Percentiles rank a stretch among this genome's conserved stretches.
phyloP scores from a whole-genome alignment of 2,113 vertebrate genomes.

The Agelaius tricolor region DNA sequence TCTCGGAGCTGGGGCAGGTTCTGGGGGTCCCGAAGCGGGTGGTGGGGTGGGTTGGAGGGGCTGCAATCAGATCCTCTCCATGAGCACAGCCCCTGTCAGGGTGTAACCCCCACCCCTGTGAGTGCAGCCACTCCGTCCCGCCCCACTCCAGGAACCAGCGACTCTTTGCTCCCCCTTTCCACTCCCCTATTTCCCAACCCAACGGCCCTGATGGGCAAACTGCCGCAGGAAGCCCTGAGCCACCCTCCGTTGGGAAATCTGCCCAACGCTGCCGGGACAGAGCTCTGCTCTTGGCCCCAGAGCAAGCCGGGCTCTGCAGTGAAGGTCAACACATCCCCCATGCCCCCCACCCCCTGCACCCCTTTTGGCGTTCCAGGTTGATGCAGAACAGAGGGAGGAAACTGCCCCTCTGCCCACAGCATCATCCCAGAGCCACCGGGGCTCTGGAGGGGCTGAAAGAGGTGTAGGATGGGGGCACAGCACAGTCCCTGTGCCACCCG shows the following conservation, averaged over 20 bases:
- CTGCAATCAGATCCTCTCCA: background rate
- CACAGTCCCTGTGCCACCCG: background rate
- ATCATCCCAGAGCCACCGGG: accelerated
- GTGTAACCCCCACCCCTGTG: background rate
- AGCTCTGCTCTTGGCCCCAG: accelerated
- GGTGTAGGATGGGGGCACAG: accelerated
- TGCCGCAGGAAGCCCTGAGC: constrained; percentile 18
- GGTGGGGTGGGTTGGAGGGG: background rate
- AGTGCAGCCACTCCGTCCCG: background rate
- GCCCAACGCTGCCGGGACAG: accelerated
- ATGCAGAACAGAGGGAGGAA: background rate
- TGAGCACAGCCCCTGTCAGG: background rate
- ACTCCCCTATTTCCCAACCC: background rate
- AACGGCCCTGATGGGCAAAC: background rate
- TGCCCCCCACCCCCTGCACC: background rate
- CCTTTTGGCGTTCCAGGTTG: background rate
- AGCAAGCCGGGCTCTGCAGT: background rate
- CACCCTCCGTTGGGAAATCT: background rate
- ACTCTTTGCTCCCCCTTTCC: background rate
- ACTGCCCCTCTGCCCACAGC: background rate
- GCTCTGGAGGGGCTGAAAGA: background rate
- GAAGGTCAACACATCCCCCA: accelerated
- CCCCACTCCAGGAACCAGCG: background rate
- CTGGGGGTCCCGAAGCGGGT: background rate
- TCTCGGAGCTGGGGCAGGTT: background rate